A percentile compares a stretch with the other conserved stretches of the same genome.
Evolutionary conservation across 2,888 invertebrate genomes (phyloP).

Genomic region (Prostheceraeus crozeri): DNA sequence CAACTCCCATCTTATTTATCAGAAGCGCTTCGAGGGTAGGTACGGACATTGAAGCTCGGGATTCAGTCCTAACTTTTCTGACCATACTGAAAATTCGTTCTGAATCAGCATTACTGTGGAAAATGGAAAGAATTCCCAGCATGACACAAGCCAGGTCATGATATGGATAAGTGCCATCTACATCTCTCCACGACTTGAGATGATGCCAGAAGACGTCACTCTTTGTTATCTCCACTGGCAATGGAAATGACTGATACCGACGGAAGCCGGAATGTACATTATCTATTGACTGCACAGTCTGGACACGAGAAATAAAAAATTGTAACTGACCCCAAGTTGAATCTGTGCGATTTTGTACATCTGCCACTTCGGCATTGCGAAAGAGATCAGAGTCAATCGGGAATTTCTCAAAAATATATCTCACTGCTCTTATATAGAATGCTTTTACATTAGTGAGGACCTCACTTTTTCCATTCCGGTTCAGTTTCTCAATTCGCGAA

Average conservation of each 20-base stretch:
- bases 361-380: conserved; percentile 23
- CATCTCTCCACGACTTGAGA: conserved; percentile 20
- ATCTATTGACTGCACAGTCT: conserved; percentile 10
- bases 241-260: conserved; percentile 28
- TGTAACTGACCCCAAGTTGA: conserved; percentile 18
- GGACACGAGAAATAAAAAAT: conserved; percentile 26
- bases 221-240: conserved; percentile 23
- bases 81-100: no score
- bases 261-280: conserved; percentile 12
- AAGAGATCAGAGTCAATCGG: conserved; percentile 19
- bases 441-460: conserved; percentile 9
- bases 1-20: no score
- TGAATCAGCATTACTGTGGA: no score
- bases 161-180: conserved; percentile 18
- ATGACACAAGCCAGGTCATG: neutral
- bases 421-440: conserved; percentile 7
- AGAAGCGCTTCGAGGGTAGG: no score
- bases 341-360: conserved; percentile 7
- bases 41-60: no score
- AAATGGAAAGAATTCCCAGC: no score
- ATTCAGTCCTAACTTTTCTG: no score
- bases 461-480: conserved; percentile 19
- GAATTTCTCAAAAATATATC: conserved; percentile 1
- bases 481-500: conserved; percentile 10
- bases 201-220: conserved; percentile 28